Evolutionary conservation across 53 echinoderm and acorn worm genomes (phyloP), one percentile per base, ranked within the genome.

Genomic region (Patiria pectinifera): DNA sequence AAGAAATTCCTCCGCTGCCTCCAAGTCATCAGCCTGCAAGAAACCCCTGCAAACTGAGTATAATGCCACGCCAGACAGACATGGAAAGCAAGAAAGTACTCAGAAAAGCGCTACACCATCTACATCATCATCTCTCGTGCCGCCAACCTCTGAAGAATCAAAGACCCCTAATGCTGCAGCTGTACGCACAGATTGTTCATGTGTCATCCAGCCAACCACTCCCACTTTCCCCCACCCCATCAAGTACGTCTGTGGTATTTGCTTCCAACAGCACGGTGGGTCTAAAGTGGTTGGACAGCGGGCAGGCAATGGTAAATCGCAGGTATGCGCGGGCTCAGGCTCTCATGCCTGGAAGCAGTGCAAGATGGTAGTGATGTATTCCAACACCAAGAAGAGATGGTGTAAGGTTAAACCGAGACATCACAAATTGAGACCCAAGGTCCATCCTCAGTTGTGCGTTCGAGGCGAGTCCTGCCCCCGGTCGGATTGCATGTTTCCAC

Each of bases 401-500:
- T 86, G 94, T 46, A 48, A 85, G 62, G 95, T 97, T 21, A 85
- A 82, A 22, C 46, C 92, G 2, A 93, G 96, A 12, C 96, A 95
- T 87, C 84, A 58, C 10, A 91, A 80, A 60, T 82, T 97, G 22
- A 77, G 88, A 19, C 93, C 92, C 7, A 85, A 86, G 46, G 21
- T 92, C 24, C 82, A 86, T 60, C 95, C 94, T 0, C 25, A 74
- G 1, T 35, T 96, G 47, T 97, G 97, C 69, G 14, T 47, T 59
- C 59, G 82, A 13, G 84, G 69, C 44, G 83, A 85, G 45, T 53
- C 66, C 44, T 97, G 97, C 69, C 82, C 82, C 53, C 87, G 92
- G 72, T 85, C 83, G 25, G 93, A 95, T 44, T 97, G 97, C 78
- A 88, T 94, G 94, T 95, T 94, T 84, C 94, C 95, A 19, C 97